A percentile compares a stretch with the other conserved stretches of the same genome.
These are phyloP conservation scores for Oreochromis niloticus DNA, from an alignment of 2,113 vertebrate genomes.

Conservation along the genomic window DNA sequence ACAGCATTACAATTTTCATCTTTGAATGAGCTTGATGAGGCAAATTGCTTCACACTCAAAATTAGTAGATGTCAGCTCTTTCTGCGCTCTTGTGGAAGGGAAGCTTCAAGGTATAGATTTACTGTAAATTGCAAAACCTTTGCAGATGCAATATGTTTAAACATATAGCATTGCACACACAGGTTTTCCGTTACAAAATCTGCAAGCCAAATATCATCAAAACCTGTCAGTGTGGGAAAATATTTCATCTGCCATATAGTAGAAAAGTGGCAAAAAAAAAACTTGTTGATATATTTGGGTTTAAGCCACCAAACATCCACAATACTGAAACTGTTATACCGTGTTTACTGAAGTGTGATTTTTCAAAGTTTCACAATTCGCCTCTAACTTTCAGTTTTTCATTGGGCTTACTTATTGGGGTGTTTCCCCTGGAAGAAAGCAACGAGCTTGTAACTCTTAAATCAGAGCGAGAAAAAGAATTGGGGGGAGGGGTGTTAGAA, in stretches of 20 bases:
- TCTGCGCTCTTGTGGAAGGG: not conserved
- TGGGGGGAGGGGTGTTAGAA: rapidly evolving
- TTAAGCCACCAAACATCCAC: not conserved
- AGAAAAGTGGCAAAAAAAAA: not conserved
- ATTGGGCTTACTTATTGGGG: not conserved
- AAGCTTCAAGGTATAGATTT: not conserved
- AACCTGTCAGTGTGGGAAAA: not conserved
- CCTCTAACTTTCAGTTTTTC: conserved; percentile 24
- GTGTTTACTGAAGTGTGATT: conserved; percentile 25
- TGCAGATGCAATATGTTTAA: not conserved
- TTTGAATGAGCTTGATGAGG: not conserved
- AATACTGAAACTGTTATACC: not conserved
- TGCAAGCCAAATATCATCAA: not conserved
- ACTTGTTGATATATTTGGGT: not conserved
- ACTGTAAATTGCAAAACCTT: not conserved
- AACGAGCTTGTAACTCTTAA: not conserved
- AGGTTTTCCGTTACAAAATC: not conserved
- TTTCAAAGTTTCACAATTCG: conserved; percentile 25
- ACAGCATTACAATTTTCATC: not conserved
- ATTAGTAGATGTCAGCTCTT: not conserved
- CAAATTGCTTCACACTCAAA: not conserved
- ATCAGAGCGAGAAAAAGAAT: not conserved
- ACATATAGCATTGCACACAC: not conserved
- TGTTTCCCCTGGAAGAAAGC: conserved; percentile 2
- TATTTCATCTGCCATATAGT: not conserved